Evolutionary conservation across 2,113 vertebrate genomes (phyloP), one percentile per base, ranked within the genome.

Genomic region (Athene noctua): DNA sequence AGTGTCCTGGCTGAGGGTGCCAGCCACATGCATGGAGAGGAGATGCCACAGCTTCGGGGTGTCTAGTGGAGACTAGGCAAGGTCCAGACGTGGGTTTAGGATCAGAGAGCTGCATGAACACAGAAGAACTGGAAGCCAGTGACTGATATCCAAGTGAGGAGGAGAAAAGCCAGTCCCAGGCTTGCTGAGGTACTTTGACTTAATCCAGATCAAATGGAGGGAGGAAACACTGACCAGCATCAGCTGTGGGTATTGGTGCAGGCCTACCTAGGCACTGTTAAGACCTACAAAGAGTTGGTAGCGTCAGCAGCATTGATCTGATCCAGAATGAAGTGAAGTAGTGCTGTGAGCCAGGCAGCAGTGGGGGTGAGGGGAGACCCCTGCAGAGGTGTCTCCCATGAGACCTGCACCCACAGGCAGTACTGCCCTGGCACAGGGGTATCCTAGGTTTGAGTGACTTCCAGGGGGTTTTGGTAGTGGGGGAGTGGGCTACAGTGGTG

Each of bases 281-380:
- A 29, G 42, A 46, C 29, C 1, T 1, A 32, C 11, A 14, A 13
- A 20, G 25, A 9, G 21, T 13, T 18, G 27, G 1, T 9, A 15
- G 32, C 0, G 2, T 7, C 0, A 0, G 30, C 44, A 59, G 47
- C 42, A 14, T 2, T 2, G 1, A 3, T 25, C 23, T 5, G 15
- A 8, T 22, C 21, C 26, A 6, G 47, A n/a, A 17, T 1, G 3
- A 51, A 17, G 30, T 1, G 32, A 25, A 47, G 44, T 2, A 7
- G 65, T 3, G 2, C 20, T 1, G 1, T 8, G 36, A n/a, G 42
- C 11, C 6, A 2, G 4, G 71, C 62, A 40, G 80, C 47, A n/a
- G 27, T 3, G 16, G 12, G 34, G 36, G 25, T 2, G 5, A 26
- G 44, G 23, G 19, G 10, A 21, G 8, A 12, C 6, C 38, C 36